Evolutionary conservation across 2,888 invertebrate genomes (phyloP).

Genomic region (Xestia xanthographa): DNA sequence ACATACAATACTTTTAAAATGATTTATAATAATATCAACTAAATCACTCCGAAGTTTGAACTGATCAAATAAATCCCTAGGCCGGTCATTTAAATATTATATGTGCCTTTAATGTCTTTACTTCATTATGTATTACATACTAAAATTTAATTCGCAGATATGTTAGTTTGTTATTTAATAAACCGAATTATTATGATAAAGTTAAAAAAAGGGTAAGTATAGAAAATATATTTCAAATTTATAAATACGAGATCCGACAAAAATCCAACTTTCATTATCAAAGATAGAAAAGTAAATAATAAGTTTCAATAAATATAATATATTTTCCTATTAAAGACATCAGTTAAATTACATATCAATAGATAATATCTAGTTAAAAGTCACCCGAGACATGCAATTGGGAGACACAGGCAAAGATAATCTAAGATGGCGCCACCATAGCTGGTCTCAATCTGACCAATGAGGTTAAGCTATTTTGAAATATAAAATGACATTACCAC

Average conservation of each 20-base stretch:
- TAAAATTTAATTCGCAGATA: slow-evolving; percentile 61
- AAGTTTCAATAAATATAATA: slow-evolving; percentile 67
- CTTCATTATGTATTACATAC: slow-evolving; percentile 43
- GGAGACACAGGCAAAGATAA: no score
- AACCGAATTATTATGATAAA: slow-evolving; percentile 65
- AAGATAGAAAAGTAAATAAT: slow-evolving; percentile 61
- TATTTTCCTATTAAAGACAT: slow-evolving; percentile 63
- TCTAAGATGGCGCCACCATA: no score
- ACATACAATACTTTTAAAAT: slow-evolving; percentile 35
- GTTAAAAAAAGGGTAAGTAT: slow-evolving; percentile 51
- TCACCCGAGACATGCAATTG: slow-evolving; percentile 42
- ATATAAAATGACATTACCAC: no score
- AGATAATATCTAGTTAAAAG: slow-evolving; percentile 54
- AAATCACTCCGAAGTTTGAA: slow-evolving; percentile 56
- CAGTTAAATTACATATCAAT: slow-evolving; percentile 59
- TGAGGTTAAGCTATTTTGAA: no score
- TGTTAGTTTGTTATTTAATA: slow-evolving; percentile 60
- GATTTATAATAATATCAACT: slow-evolving; percentile 49
- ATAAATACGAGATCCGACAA: slow-evolving; percentile 79
- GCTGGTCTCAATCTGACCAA: no score
- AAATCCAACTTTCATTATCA: slow-evolving; percentile 64
- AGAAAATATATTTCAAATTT: slow-evolving; percentile 64
- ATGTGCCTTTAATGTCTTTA: slow-evolving; percentile 29
- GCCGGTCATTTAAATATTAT: slow-evolving; percentile 41
- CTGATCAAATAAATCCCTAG: slow-evolving; percentile 42